These are phyloP conservation scores for Pseudorhiza aurosa DNA, from an alignment of 30 jellyfish, hydroid and myxozoan species.

Conservation along the genomic window DNA sequence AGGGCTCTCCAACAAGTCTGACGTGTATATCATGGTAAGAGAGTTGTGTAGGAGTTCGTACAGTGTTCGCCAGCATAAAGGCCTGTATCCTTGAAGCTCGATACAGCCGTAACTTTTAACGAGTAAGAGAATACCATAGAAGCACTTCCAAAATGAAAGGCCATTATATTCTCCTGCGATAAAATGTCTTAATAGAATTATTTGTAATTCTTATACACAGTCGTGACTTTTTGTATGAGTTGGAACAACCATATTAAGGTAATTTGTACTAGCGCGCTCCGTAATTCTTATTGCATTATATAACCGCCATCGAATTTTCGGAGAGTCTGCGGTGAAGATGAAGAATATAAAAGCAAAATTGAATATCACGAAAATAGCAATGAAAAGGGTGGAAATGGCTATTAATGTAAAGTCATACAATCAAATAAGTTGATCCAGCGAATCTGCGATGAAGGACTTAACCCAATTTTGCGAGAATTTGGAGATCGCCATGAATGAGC, in stretches of 20 bases:
- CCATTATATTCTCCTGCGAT: too few relatives aligned
- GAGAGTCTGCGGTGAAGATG: background rate
- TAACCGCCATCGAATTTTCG: background rate
- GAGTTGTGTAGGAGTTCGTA: too few relatives aligned
- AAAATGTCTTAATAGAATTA: too few relatives aligned
- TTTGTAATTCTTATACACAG: background rate
- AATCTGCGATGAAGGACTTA: background rate
- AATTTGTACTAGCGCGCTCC: background rate
- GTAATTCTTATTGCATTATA: background rate
- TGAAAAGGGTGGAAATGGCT: background rate
- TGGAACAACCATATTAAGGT: background rate
- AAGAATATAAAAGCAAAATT: background rate
- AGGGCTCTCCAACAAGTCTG: too few relatives aligned
- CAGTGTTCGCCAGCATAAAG: too few relatives aligned
- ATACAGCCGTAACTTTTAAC: too few relatives aligned
- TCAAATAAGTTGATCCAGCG: background rate
- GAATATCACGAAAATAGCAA: background rate
- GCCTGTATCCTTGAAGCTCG: too few relatives aligned
- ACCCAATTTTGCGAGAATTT: background rate
- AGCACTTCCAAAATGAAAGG: too few relatives aligned
- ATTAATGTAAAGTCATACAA: background rate
- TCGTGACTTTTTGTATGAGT: background rate
- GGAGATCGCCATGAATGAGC: background rate
- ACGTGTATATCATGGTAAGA: too few relatives aligned
- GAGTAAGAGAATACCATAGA: too few relatives aligned